Evolutionary conservation across 2,797 vertebrate genomes (phyloP).

Genomic region (Linurgus olivaceus): DNA sequence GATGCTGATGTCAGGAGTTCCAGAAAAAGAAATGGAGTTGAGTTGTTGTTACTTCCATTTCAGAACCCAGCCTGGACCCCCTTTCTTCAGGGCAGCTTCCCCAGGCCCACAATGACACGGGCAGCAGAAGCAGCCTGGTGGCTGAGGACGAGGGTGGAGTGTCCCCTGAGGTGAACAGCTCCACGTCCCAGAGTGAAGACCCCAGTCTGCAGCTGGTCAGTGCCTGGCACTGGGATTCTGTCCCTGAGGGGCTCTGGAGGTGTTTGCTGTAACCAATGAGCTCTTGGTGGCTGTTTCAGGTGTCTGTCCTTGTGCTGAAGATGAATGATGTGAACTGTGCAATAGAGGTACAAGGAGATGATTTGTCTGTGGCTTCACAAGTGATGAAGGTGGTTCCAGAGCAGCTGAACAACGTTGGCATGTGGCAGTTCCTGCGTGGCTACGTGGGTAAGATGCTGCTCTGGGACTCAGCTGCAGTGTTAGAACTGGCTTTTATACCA

Average conservation of each 20-base stretch:
- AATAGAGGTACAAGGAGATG: constrained; percentile 82
- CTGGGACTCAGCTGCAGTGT: background rate
- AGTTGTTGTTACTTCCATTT: constrained; percentile 14
- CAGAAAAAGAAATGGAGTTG: background rate
- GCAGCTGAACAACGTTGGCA: constrained; percentile 83
- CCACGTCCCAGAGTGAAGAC: constrained; percentile 86
- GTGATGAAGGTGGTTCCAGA: constrained; percentile 78
- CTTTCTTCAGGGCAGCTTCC: constrained; percentile 74
- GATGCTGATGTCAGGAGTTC: background rate
- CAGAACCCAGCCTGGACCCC: constrained; percentile 86
- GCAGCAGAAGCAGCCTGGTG: constrained; percentile 73
- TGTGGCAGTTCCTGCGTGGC: constrained; percentile 81
- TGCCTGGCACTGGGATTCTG: background rate
- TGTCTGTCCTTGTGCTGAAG: constrained; percentile 85
- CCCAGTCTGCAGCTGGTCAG: constrained; percentile 83
- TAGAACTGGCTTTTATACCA: background rate
- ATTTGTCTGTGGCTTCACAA: constrained; percentile 83
- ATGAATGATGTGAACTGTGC: constrained; percentile 81
- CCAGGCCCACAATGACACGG: background rate
- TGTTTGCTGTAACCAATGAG: background rate
- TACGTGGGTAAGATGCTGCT: constrained; percentile 56
- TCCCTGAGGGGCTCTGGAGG: background rate
- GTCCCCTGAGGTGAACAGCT: constrained; percentile 87
- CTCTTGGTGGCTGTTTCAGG: constrained; percentile 73
- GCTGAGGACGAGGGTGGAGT: constrained; percentile 75